Conservation (phyloP, 2,113 vertebrate genomes). For the Ancistrus triradiatus region DNA sequence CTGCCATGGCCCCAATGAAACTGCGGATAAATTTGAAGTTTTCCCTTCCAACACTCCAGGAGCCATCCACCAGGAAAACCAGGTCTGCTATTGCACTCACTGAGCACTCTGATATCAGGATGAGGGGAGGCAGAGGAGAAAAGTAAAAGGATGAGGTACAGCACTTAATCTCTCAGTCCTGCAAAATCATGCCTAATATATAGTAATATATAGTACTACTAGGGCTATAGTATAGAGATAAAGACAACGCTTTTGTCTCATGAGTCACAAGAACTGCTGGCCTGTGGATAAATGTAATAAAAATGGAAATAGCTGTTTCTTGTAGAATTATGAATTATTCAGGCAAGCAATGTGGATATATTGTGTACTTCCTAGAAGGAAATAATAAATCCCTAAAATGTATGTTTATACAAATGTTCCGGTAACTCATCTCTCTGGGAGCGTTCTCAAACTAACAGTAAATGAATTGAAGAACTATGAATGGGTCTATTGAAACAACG, state of each 20-base stretch:
- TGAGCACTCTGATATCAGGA: slow-evolving; percentile 78
- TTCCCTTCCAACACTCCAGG: slow-evolving; percentile 95
- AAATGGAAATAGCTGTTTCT: background rate
- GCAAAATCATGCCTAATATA: too few relatives aligned
- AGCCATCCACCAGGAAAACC: slow-evolving; percentile 94
- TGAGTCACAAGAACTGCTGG: background rate
- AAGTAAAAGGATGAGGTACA: background rate
- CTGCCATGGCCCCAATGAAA: slow-evolving; percentile 85
- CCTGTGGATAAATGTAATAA: background rate
- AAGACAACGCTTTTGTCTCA: too few relatives aligned
- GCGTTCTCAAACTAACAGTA: background rate
- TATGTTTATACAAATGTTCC: slow-evolving; percentile 18
- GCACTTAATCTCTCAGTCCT: slow-evolving; percentile 5
- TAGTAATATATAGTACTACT: too few relatives aligned
- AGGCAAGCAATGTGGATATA: background rate
- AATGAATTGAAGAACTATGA: slow-evolving; percentile 8
- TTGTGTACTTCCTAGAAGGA: slow-evolving; percentile 12
- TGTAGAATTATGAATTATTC: background rate
- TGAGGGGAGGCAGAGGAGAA: background rate
- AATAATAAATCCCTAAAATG: background rate
- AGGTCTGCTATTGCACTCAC: slow-evolving; percentile 87
- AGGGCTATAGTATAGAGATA: too few relatives aligned
- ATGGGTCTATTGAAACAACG: slow-evolving; percentile 21
- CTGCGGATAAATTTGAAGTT: slow-evolving; percentile 93
- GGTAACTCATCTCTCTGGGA: background rate